Conservation (phyloP, 2,797 vertebrate species). For the Eospalax fontanierii region DNA sequence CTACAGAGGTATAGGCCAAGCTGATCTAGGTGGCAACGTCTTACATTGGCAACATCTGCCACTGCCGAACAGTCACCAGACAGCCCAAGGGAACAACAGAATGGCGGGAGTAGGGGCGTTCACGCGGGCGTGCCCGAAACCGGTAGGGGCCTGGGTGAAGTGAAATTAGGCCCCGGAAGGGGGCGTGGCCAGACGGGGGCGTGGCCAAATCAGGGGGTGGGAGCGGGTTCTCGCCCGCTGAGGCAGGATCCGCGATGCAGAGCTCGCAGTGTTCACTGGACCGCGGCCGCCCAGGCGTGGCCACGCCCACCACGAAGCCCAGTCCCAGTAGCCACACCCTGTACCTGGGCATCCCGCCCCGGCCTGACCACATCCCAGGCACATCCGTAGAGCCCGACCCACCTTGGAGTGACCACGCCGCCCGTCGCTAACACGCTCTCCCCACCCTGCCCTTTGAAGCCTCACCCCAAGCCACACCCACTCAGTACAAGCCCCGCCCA, state of each 20-base stretch:
- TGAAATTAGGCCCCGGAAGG: too few species aligned
- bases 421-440: background rate
- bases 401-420: too few species aligned
- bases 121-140: background rate
- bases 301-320: background rate
- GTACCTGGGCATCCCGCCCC: too few species aligned
- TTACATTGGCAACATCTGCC: background rate
- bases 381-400: background rate
- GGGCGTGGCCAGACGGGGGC: background rate
- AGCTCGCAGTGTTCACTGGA: too few species aligned
- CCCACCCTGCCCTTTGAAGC: fast-evolving
- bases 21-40: too few species aligned
- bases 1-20: background rate
- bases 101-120: fast-evolving
- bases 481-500: too few species aligned
- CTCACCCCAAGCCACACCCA: background rate
- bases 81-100: background rate
- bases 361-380: background rate
- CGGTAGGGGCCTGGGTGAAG: too few species aligned
- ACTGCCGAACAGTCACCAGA: background rate
- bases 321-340: background rate
- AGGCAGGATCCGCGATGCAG: too few species aligned
- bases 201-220: background rate
- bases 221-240: background rate
- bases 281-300: too few species aligned